These are phyloP conservation scores for Morbakka virulenta DNA, from an alignment of 30 jellyfish, hydroid and myxozoan genomes.

Conservation along the genomic window DNA sequence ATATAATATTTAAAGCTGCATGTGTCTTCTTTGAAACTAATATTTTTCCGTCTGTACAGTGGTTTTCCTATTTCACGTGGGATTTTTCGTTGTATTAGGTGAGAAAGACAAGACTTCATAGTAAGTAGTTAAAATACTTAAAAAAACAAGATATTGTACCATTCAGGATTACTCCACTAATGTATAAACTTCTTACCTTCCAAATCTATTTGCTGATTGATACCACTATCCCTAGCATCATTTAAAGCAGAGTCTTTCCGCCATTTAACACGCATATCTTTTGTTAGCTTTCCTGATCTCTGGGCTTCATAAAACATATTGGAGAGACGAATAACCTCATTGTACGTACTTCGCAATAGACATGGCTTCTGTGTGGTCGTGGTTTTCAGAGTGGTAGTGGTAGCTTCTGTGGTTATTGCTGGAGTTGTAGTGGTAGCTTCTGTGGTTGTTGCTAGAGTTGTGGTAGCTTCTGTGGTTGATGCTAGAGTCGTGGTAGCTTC, in stretches of 20 bases:
- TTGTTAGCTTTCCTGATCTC: conserved; percentile 77
- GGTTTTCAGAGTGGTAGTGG: not conserved
- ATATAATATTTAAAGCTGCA: too few species aligned
- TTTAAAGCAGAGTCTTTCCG: conserved; percentile 46
- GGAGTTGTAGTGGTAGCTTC: not conserved
- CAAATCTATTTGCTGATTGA: too few species aligned
- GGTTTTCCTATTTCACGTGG: too few species aligned
- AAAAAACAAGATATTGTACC: too few species aligned
- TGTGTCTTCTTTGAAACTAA: too few species aligned
- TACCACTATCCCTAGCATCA: conserved; percentile 43
- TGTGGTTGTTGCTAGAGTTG: not conserved
- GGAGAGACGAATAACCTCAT: conserved; percentile 44
- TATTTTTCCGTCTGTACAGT: too few species aligned
- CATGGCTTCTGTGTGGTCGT: conserved; percentile 20
- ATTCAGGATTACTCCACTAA: too few species aligned
- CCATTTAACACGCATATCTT: conserved; percentile 54
- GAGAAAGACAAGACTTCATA: too few species aligned
- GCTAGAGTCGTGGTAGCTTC: not conserved
- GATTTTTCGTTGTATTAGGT: too few species aligned
- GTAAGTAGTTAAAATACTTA: too few species aligned
- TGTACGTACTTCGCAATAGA: conserved; percentile 28
- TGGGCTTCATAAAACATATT: conserved; percentile 77
- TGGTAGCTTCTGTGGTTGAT: conserved; percentile 5
- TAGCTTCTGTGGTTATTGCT: not conserved
- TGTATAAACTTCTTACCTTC: too few species aligned